Percentiles rank a stretch among this genome's conserved stretches.
Evolutionary conservation across 1,140 invertebrate genomes (phyloP).

Genomic region (Aricia agestis): DNA sequence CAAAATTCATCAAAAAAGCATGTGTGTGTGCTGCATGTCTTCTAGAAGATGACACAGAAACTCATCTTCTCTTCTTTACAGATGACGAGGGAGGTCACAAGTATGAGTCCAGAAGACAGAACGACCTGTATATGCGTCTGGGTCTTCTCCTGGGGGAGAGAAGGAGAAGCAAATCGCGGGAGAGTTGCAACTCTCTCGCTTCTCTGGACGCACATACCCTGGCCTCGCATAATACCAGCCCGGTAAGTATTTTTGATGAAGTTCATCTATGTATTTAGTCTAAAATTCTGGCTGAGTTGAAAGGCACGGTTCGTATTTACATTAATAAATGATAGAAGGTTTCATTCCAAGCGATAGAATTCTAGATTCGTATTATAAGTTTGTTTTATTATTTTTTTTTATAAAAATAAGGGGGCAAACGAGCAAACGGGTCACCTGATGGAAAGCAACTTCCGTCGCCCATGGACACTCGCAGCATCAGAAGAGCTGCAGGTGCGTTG

Average conservation of each 20-base stretch:
- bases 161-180: constrained; percentile 72
- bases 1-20: constrained; percentile 19
- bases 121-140: constrained; percentile 90
- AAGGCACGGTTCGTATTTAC: no score
- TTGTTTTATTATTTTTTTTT: no score
- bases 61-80: constrained; percentile 52
- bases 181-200: constrained; percentile 80
- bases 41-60: neutral
- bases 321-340: no score
- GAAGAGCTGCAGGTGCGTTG: no score
- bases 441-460: no score
- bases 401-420: no score
- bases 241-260: constrained; percentile 69
- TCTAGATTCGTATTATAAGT: no score
- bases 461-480: no score
- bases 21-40: constrained; percentile 32
- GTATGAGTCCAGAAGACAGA: constrained; percentile 79
- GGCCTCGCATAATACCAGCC: constrained; percentile 89
- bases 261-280: no score
- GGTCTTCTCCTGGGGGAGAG: constrained; percentile 88
- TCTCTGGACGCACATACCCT: constrained; percentile 84
- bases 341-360: no score
- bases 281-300: no score
- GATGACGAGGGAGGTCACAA: constrained; percentile 84
- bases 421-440: no score